A percentile compares a stretch with the other conserved stretches of the same genome.
These are phyloP conservation scores for Rhinoraja longicauda DNA, from an alignment of 2,797 vertebrate species.

Conservation along the genomic window DNA sequence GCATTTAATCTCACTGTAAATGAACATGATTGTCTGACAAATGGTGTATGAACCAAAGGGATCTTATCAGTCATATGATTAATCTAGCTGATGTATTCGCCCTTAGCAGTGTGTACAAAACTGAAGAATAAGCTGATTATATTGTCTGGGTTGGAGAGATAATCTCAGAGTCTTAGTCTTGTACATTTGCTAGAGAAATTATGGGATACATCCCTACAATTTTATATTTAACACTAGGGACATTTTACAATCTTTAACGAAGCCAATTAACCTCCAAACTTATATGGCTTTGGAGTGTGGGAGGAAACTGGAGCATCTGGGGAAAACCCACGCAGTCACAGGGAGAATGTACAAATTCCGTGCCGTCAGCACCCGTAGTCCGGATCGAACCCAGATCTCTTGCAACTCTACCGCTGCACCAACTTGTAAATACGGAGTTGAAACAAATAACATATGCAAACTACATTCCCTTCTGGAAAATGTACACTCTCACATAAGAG, in stretches of 20 bases:
- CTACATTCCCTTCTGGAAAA: not conserved
- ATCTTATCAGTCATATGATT: not conserved
- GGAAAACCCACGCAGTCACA: too few relatives aligned
- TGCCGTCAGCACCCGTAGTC: too few relatives aligned
- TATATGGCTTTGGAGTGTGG: too few relatives aligned
- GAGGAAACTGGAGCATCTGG: too few relatives aligned
- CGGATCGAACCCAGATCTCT: too few relatives aligned
- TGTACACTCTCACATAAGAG: not conserved
- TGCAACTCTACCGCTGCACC: too few relatives aligned
- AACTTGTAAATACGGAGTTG: not conserved
- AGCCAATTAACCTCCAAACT: too few relatives aligned
- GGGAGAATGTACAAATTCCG: too few relatives aligned
- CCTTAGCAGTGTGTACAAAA: not conserved
- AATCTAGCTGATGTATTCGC: not conserved
- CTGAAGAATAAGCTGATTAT: not conserved
- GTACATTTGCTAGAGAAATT: not conserved
- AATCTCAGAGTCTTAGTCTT: too few relatives aligned
- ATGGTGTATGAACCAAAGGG: not conserved
- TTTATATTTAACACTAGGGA: not conserved
- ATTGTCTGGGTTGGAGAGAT: not conserved
- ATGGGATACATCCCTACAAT: not conserved
- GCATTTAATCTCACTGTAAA: not conserved
- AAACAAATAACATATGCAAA: not conserved
- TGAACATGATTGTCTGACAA: not conserved
- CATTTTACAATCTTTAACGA: too few relatives aligned